phyloP scores from a whole-genome alignment of 2,888 invertebrate genomes.

The Scaptomyza polygonia region DNA sequence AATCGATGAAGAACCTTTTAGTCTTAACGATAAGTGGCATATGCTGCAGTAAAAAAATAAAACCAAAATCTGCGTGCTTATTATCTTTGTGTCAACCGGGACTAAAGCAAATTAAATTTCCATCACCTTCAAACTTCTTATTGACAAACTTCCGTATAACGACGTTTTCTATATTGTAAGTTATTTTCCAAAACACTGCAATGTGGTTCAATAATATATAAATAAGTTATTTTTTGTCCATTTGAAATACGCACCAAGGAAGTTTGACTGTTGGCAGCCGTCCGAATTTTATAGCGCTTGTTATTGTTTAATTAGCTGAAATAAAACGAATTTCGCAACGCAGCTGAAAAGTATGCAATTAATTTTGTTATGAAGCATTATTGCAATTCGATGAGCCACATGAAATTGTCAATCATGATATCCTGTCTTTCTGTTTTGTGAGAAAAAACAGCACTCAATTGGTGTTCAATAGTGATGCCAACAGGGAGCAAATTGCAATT shows the following conservation, averaged over 20 bases:
- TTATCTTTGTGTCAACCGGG: slow-evolving; percentile 3
- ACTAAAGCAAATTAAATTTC: slow-evolving; percentile 30
- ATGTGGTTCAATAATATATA: too few relatives aligned
- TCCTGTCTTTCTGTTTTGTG: background rate
- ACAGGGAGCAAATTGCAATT: slow-evolving; percentile 26
- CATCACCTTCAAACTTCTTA: too few relatives aligned
- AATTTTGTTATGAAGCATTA: slow-evolving; percentile 36
- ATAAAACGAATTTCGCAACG: slow-evolving; percentile 11
- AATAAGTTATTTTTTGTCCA: too few relatives aligned
- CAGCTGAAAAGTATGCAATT: slow-evolving; percentile 66
- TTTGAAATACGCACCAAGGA: too few relatives aligned
- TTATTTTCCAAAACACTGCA: too few relatives aligned
- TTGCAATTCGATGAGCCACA: slow-evolving; percentile 21
- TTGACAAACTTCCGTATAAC: too few relatives aligned
- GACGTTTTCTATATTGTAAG: too few relatives aligned
- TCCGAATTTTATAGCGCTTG: too few relatives aligned
- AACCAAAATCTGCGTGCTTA: background rate
- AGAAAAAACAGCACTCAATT: slow-evolving; percentile 34
- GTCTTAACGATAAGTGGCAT: slow-evolving; percentile 27
- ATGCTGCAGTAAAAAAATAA: slow-evolving; percentile 15
- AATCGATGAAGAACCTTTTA: slow-evolving; percentile 33
- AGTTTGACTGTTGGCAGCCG: too few relatives aligned
- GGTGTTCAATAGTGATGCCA: slow-evolving; percentile 28
- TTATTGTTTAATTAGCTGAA: too few relatives aligned
- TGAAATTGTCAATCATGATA: slow-evolving; percentile 12